These are phyloP conservation scores for Smutsia temminckii DNA, from an alignment of 2,797 vertebrate genomes.

Conservation along the genomic window DNA sequence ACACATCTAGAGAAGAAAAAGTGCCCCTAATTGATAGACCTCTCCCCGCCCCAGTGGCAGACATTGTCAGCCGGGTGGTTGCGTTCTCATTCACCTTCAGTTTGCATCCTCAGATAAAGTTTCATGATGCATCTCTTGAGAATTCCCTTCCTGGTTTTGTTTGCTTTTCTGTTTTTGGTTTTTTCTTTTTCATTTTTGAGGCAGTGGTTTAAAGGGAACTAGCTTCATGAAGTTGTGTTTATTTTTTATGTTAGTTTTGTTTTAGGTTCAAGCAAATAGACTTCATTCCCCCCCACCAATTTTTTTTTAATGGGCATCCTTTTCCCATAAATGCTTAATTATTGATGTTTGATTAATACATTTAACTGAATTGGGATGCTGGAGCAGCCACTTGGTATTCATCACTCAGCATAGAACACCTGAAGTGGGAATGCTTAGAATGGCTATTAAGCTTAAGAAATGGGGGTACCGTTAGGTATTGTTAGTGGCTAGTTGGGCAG, in stretches of 20 bases:
- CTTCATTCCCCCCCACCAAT: too few relatives aligned
- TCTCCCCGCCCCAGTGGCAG: not conserved
- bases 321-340: not conserved
- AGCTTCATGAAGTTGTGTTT: not conserved
- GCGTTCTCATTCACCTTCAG: not conserved
- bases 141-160: conserved; percentile 16
- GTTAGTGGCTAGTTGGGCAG: not conserved
- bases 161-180: not conserved
- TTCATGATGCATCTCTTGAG: conserved; percentile 8
- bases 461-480: not conserved
- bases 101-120: conserved; percentile 25
- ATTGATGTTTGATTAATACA: not conserved
- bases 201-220: conserved; percentile 63
- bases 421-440: not conserved
- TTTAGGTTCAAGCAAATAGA: not conserved
- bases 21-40: not conserved
- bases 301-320: not conserved
- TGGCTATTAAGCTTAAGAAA: not conserved
- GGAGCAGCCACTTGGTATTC: not conserved
- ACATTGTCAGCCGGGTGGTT: not conserved
- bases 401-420: not conserved
- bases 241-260: not conserved
- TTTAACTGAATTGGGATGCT: not conserved
- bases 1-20: not conserved
- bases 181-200: conserved; percentile 30